Conservation (phyloP, 2,888 invertebrate genomes). For the Cephalotes varians region DNA sequence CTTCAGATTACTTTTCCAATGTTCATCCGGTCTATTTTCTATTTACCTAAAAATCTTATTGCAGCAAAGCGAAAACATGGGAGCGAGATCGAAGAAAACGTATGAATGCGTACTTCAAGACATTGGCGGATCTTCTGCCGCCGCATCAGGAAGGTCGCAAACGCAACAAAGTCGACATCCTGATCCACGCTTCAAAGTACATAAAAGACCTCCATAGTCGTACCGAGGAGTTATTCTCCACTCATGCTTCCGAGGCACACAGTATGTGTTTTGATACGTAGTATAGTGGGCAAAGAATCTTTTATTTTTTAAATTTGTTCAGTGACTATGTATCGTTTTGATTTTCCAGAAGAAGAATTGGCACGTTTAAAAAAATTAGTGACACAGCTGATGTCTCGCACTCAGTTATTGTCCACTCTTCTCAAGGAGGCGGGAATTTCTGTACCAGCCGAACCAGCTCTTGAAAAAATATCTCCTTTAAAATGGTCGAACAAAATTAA, state of each 20-base stretch:
- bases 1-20: not conserved
- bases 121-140: constrained; percentile 86
- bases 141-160: constrained; percentile 87
- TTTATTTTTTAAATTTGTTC: not conserved
- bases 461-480: constrained; percentile 84
- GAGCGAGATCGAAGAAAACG: constrained; percentile 90
- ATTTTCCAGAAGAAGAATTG: constrained; percentile 82
- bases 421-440: constrained; percentile 84
- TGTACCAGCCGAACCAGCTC: constrained; percentile 83
- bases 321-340: constrained; percentile 34
- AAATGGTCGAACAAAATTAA: constrained; percentile 85
- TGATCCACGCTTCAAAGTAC: constrained; percentile 84
- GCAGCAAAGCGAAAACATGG: constrained; percentile 90
- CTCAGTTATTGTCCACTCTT: constrained; percentile 82
- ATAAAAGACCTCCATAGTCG: constrained; percentile 84
- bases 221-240: constrained; percentile 81
- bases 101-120: constrained; percentile 87
- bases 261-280: constrained; percentile 73
- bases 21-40: not conserved
- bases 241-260: constrained; percentile 82
- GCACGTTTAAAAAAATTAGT: constrained; percentile 82
- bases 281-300: not conserved
- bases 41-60: constrained; percentile 67
- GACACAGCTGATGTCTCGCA: constrained; percentile 81
- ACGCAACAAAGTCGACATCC: constrained; percentile 87